Conservation (phyloP, 2,113 vertebrate species). For the Pycnonotus jocosus region DNA sequence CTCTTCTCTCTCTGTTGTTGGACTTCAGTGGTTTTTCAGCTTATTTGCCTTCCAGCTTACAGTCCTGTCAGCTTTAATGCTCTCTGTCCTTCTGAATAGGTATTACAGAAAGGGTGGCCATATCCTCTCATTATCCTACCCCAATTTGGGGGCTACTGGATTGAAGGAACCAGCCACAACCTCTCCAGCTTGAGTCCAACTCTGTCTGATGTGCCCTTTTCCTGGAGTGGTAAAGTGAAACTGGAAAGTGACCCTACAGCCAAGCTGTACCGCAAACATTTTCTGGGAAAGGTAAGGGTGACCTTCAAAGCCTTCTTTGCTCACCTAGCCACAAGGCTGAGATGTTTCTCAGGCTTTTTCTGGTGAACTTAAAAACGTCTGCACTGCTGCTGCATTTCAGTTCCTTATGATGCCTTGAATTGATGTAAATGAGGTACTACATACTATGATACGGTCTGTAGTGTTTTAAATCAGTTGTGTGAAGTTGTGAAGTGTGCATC, state of each 20-base stretch:
- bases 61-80: background rate
- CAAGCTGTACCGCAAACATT: constrained; percentile 80
- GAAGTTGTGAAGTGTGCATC: background rate
- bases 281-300: constrained; percentile 78
- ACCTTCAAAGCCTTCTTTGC: background rate
- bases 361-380: background rate
- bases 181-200: constrained; percentile 68
- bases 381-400: background rate
- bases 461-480: background rate
- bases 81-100: constrained; percentile 25
- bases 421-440: background rate
- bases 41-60: background rate
- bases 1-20: background rate
- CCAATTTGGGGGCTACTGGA: constrained; percentile 86
- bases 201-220: constrained; percentile 49
- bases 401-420: background rate
- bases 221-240: constrained; percentile 75
- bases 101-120: constrained; percentile 76
- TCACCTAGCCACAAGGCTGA: background rate
- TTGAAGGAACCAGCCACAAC: constrained; percentile 76
- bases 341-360: background rate
- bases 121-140: constrained; percentile 83
- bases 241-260: constrained; percentile 85
- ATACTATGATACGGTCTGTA: rapidly evolving
- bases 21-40: background rate